Evolutionary conservation across 1,140 invertebrate species (phyloP).

Genomic region (Drosophila jambulina): DNA sequence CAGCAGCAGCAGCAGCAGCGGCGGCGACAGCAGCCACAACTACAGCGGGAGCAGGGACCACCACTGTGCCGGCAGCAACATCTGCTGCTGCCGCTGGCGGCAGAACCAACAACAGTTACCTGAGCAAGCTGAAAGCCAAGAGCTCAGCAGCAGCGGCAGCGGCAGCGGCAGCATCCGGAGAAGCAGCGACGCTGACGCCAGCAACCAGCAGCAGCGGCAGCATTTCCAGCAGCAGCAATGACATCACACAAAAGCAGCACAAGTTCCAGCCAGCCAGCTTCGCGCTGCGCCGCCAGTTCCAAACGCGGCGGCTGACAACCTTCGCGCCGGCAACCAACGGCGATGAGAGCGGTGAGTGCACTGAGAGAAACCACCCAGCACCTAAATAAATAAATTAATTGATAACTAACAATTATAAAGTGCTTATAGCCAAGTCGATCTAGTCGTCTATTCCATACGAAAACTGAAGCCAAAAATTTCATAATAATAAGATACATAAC

Average conservation of each 20-base stretch:
- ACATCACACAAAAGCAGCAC: constrained; percentile 57
- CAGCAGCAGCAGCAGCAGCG: constrained; percentile 30
- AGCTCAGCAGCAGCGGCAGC: constrained; percentile 27
- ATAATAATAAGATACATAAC: too few relatives aligned
- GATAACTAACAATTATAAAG: too few relatives aligned
- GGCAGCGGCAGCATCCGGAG: constrained; percentile 16
- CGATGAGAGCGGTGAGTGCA: constrained; percentile 72
- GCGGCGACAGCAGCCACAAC: constrained; percentile 20
- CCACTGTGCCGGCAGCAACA: constrained; percentile 31
- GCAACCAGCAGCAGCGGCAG: constrained; percentile 31
- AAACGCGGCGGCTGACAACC: constrained; percentile 74
- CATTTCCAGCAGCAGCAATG: constrained; percentile 35
- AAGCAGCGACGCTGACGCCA: constrained; percentile 53
- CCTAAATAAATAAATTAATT: not conserved
- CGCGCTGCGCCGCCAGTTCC: constrained; percentile 75
- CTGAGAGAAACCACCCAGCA: constrained; percentile 1
- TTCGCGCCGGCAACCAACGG: constrained; percentile 49
- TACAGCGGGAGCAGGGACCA: constrained; percentile 8
- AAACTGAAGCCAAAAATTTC: too few relatives aligned
- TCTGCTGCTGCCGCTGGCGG: constrained; percentile 19
- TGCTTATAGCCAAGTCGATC: too few relatives aligned
- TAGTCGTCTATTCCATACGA: too few relatives aligned
- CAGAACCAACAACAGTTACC: constrained; percentile 53
- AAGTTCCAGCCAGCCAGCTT: constrained; percentile 66
- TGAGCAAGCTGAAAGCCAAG: constrained; percentile 64